These are phyloP conservation scores for Turritopsis rubra DNA, from an alignment of 30 jellyfish, hydroid and myxozoan species.

Conservation along the genomic window DNA sequence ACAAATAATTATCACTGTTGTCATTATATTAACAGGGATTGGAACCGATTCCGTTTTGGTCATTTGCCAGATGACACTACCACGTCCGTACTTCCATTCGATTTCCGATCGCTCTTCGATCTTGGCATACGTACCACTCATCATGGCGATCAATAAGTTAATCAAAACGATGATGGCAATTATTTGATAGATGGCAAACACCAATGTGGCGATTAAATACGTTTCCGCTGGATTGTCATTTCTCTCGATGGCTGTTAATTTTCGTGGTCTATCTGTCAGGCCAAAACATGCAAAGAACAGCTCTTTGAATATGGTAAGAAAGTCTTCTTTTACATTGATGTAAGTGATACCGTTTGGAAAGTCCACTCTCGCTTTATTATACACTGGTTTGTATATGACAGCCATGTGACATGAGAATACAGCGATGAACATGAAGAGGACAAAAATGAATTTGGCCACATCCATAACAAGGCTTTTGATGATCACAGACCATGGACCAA, in stretches of 20 bases:
- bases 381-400: conserved; percentile 88
- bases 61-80: conserved; percentile 77
- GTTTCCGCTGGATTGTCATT: conserved; percentile 81
- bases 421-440: conserved; percentile 60
- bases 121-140: conserved; percentile 87
- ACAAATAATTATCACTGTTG: conserved; percentile 32
- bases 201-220: conserved; percentile 48
- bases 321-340: conserved; percentile 30
- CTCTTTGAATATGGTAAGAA: conserved; percentile 44
- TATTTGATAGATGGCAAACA: conserved; percentile 67
- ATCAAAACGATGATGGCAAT: conserved; percentile 72
- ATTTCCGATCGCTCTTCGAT: conserved; percentile 84
- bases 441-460: conserved; percentile 69
- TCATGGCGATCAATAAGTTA: conserved; percentile 92
- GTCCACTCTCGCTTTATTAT: conserved; percentile 38
- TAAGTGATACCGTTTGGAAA: conserved; percentile 44
- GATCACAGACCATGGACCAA: conserved; percentile 97
- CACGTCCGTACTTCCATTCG: conserved; percentile 98
- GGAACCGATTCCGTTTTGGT: conserved; percentile 86
- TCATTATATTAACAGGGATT: conserved; percentile 43
- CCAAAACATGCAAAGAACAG: conserved; percentile 87
- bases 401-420: conserved; percentile 84
- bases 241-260: conserved; percentile 33
- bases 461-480: conserved; percentile 77
- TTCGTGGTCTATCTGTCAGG: conserved; percentile 45